These are phyloP conservation scores for Myotis yumanensis DNA, from an alignment of 2,113 vertebrate genomes.

Conservation along the genomic window DNA sequence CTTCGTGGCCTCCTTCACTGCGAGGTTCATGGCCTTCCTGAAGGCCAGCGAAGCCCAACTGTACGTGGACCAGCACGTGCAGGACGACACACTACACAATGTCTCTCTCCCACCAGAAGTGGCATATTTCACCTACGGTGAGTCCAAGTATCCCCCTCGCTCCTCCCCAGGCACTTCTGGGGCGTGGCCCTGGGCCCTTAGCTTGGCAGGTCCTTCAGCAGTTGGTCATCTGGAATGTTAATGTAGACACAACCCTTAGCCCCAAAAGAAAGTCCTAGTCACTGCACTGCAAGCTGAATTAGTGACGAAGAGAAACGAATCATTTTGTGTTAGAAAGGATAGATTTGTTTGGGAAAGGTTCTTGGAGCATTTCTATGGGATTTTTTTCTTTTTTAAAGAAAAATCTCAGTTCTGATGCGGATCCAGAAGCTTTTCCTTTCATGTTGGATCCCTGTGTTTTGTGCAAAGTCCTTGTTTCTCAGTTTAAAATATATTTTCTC, in stretches of 20 bases:
- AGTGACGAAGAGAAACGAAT: not conserved
- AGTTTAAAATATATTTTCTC: not conserved
- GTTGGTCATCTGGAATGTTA: too few species aligned
- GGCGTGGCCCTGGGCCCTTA: accelerated
- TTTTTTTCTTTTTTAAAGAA: not conserved
- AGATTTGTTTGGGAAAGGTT: not conserved
- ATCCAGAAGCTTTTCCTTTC: not conserved
- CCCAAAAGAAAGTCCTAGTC: not conserved
- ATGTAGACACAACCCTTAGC: accelerated
- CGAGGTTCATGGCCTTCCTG: slow-evolving; percentile 97
- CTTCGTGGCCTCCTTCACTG: slow-evolving; percentile 96
- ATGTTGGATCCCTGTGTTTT: not conserved
- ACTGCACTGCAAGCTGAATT: not conserved
- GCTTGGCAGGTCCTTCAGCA: accelerated
- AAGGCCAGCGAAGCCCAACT: slow-evolving; percentile 95
- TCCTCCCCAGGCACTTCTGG: accelerated
- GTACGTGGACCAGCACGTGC: slow-evolving; percentile 93
- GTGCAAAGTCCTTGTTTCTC: not conserved
- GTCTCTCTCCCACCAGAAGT: slow-evolving; percentile 94
- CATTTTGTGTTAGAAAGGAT: not conserved
- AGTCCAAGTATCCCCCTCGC: not conserved
- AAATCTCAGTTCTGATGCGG: not conserved
- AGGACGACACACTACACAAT: slow-evolving; percentile 89
- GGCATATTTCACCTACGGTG: slow-evolving; percentile 96
- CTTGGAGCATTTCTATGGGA: not conserved